phyloP scores from a whole-genome alignment of 2,797 vertebrate species.

The Galagoides demidoff region DNA sequence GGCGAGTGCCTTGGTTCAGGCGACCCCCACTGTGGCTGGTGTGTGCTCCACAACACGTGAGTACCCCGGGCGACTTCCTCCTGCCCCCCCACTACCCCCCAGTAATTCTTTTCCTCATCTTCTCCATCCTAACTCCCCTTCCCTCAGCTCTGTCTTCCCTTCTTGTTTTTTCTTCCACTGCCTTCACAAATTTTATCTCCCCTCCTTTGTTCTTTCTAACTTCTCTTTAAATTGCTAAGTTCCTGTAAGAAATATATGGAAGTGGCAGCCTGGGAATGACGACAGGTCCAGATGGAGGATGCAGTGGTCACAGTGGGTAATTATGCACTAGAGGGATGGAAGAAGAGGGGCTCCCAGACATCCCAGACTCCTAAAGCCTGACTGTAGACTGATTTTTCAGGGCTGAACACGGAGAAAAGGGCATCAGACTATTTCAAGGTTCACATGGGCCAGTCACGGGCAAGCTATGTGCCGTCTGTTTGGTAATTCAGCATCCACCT shows the following conservation, averaged over 20 bases:
- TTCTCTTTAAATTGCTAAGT: not conserved
- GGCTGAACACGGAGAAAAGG: no score
- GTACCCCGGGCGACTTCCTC: constrained; percentile 79
- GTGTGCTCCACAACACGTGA: constrained; percentile 98
- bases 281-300: not conserved
- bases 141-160: not conserved
- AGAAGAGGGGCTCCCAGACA: not conserved
- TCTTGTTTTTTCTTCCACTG: not conserved
- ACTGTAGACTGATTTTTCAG: not conserved
- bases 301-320: not conserved
- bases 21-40: constrained; percentile 98
- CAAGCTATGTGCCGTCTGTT: fast-evolving
- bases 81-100: constrained; percentile 36
- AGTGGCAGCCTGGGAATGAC: not conserved
- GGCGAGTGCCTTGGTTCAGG: constrained; percentile 95
- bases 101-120: fast-evolving
- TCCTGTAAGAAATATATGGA: not conserved
- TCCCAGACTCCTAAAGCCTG: not conserved
- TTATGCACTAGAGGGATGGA: not conserved
- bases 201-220: not conserved
- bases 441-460: not conserved
- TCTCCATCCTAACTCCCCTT: not conserved
- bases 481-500: not conserved
- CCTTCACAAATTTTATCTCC: not conserved
- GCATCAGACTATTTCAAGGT: not conserved